Conservation (phyloP, 2,797 vertebrate genomes). For the Enteromius mattozi region DNA sequence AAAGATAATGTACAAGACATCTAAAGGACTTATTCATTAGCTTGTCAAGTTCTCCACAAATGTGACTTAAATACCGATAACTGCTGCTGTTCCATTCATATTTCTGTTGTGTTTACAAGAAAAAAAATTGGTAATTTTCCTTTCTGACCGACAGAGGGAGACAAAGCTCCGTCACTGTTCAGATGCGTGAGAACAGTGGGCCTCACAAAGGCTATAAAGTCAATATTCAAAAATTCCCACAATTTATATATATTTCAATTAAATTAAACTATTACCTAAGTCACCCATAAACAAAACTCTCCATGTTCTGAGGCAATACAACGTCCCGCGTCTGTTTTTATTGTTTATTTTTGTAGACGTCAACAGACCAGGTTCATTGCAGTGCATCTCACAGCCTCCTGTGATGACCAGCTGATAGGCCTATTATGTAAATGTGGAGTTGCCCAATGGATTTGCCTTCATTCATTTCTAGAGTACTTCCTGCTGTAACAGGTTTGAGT, state of each 20-base stretch:
- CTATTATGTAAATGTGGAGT: not conserved
- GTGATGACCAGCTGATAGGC: not conserved
- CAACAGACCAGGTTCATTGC: not conserved
- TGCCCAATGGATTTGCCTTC: conserved; percentile 15
- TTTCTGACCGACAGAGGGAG: conserved; percentile 42
- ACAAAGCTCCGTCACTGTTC: not conserved
- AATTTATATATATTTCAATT: not conserved
- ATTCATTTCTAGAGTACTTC: conserved; percentile 11
- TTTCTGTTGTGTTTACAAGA: not conserved
- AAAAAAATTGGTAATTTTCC: not conserved
- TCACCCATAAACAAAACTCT: not conserved
- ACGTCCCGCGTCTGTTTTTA: not conserved
- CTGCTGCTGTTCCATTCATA: not conserved
- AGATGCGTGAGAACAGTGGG: too few relatives aligned
- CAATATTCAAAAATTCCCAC: not conserved
- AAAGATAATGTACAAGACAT: not conserved
- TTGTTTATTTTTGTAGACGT: not conserved
- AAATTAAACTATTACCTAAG: not conserved
- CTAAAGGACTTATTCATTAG: not conserved
- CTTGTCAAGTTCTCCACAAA: not conserved
- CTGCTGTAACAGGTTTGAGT: conserved; percentile 16
- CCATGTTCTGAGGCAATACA: not conserved
- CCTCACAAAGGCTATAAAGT: not conserved
- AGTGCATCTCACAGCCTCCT: not conserved
- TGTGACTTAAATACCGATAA: not conserved